Evolutionary conservation across 2,888 invertebrate species (phyloP), one percentile per base, ranked within the genome.

Genomic region (Philaethria dido): DNA sequence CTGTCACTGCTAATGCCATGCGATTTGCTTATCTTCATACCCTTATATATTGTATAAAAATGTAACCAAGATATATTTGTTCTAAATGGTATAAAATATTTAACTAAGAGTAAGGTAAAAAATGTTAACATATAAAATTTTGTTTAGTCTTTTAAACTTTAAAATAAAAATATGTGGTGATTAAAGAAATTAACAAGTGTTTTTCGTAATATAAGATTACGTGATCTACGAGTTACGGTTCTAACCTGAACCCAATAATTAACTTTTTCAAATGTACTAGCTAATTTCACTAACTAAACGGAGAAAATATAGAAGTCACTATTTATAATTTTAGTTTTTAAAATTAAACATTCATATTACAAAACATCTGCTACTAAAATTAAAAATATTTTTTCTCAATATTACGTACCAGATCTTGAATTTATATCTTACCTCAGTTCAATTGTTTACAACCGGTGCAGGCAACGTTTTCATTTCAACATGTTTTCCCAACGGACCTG

Each of bases 401-500:
- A 44, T 14, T 16, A 29, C 4, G 3, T 29, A 29, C 16, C n/a
- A 11, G 0, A n/a, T 0, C 13, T 20, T 13, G 74, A 60, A 60
- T 16, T n/a, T 60, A 60, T 60, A 77, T 72, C 77, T 81, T 78
- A 81, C 81, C 82, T 80, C 36, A 54, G 73, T 74, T 60, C 65
- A 70, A 76, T 77, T 78, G 77, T 79, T 79, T 74, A 81, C 75
- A 50, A n/a, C 33, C 29, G 50, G 62, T 69, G 69, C 59, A 70
- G 66, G 73, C 70, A 70, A 61, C 72, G 73, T 78, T 75, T 77
- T 78, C 79, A 80, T 82, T 77, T 78, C 74, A 64, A 72, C 74
- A 52, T 79, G 75, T 84, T 82, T 80, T 80, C 83, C 84, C 78
- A 66, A 22, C 63, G 74, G 79, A 71, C 71, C 86, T 87, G 87